Percentiles rank a stretch among this genome's conserved stretches.
These are phyloP conservation scores for Lanistes nyassanus DNA, from an alignment of 1,140 invertebrate species.

Conservation along the genomic window DNA sequence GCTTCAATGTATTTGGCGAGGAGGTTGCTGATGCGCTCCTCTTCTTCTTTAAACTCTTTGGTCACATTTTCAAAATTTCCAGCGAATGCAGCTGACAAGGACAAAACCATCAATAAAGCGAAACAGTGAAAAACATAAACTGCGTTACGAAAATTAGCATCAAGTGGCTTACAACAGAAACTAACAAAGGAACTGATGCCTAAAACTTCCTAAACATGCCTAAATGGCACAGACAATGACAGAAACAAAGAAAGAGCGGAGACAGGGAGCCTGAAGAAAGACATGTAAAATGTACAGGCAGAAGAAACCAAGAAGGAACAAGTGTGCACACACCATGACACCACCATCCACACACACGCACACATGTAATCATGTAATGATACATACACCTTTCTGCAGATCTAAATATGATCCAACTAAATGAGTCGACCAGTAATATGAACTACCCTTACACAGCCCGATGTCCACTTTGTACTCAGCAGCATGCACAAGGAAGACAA, in stretches of 20 bases:
- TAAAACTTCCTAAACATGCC: too few species aligned
- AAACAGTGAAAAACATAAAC: neutral
- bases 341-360: constrained; percentile 3
- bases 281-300: neutral
- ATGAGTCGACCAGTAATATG: too few species aligned
- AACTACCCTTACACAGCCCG: neutral
- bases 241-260: neutral
- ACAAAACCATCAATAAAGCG: neutral
- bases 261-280: too few species aligned
- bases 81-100: neutral
- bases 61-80: neutral
- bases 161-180: neutral
- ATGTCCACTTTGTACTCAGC: neutral
- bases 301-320: neutral
- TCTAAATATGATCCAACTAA: too few species aligned
- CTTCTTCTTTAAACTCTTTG: neutral
- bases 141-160: neutral
- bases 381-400: constrained; percentile 5
- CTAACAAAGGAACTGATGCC: neutral
- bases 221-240: too few species aligned
- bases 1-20: neutral
- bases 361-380: too few species aligned
- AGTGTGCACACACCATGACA: neutral
- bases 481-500: neutral
- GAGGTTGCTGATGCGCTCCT: neutral